Evolutionary conservation across 2,888 invertebrate genomes (phyloP), one percentile per base, ranked within the genome.

Genomic region (Antheraea assamensis): DNA sequence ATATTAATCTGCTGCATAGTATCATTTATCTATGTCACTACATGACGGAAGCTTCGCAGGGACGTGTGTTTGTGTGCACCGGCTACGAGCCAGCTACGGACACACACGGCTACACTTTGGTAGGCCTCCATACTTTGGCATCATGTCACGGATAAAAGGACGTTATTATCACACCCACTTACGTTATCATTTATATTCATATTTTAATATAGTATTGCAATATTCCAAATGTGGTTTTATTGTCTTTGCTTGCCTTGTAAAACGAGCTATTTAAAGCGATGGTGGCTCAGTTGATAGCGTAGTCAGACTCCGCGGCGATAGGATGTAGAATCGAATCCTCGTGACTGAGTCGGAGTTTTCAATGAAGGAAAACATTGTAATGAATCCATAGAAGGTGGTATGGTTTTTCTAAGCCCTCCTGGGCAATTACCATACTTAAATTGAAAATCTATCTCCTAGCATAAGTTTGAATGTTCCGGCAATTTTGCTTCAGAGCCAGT

Each of bases 21-120:
- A 77, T 79, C 75, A 81, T 81, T 81, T 77, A 76, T 81, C 81
- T 76, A 71, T 76, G 81, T 82, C 81, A 78, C 70, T 71, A 58
- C 24, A 66, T 78, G 79, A 79, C 78, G 78, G 79, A 78, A 78
- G 78, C 30, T 71, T 64, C 61, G 4, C 71, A 70, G 64, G 27
- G 13, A 27, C 61, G 61, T 61, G 4, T 27, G 27, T 64, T n/a
- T 72, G 42, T 61, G 58, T 64, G 49, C 52, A 52, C 27, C 31
- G 49, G n/a, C n/a, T n/a, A n/a, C n/a, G n/a, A n/a, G n/a, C n/a
- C n/a, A n/a, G n/a, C n/a, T n/a, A n/a, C 49, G 27, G 55, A 42
- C 35, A 42, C 35, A 42, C n/a, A 49, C 47, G 49, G 15, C 64
- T 19, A n/a, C 15, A 66, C 19, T 77, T 77, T 73, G 74, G 24